These are phyloP conservation scores for Lathronympha strigana DNA, from an alignment of 2,888 invertebrate genomes.

Conservation along the genomic window DNA sequence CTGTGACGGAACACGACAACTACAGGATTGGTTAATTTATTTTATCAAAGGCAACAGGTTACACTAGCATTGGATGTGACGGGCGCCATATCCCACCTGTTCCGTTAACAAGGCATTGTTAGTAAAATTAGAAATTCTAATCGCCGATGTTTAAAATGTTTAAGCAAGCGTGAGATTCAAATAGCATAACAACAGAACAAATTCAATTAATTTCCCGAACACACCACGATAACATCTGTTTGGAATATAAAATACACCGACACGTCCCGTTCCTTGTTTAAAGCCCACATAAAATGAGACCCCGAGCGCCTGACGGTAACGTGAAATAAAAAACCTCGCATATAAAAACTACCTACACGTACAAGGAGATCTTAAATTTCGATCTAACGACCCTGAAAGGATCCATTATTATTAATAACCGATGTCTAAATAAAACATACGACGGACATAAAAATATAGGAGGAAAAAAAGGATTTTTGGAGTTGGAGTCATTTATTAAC, in stretches of 20 bases:
- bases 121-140: conserved; percentile 54
- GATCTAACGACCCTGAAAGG: conserved; percentile 76
- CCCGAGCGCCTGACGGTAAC: conserved; percentile 68
- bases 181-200: conserved; percentile 73
- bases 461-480: conserved; percentile 68
- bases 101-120: conserved; percentile 34
- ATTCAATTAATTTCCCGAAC: conserved; percentile 78
- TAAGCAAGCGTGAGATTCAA: conserved; percentile 71
- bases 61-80: conserved; percentile 15
- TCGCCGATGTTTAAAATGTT: conserved; percentile 61
- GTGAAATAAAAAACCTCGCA: conserved; percentile 60
- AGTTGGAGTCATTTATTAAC: conserved; percentile 82
- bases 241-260: conserved; percentile 79
- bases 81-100: conserved; percentile 39
- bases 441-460: conserved; percentile 69
- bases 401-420: conserved; percentile 83
- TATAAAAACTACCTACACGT: conserved; percentile 72
- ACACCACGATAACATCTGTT: conserved; percentile 79
- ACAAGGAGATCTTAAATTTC: conserved; percentile 74
- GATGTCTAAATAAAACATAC: conserved; percentile 81
- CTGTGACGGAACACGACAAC: conserved; percentile 44
- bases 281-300: conserved; percentile 73
- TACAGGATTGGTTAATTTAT: conserved; percentile 55
- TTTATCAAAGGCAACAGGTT: conserved; percentile 35
- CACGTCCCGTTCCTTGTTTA: conserved; percentile 68